Evolutionary conservation across 1,140 invertebrate genomes (phyloP).

Genomic region (Apis cerana): DNA sequence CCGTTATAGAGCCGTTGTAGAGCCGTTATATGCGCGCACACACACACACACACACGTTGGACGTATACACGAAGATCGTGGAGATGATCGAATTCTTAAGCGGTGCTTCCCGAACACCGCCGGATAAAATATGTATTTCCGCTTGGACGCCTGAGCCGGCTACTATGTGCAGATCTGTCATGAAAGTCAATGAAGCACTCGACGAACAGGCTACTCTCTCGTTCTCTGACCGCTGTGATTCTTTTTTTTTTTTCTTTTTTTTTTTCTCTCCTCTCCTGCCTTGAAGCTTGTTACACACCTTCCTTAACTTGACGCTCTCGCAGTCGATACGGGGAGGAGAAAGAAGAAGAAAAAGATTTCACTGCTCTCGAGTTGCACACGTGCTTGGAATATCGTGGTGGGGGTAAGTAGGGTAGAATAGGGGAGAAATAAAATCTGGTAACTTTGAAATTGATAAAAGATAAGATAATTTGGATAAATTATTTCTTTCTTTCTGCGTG

Average conservation of each 20-base stretch:
- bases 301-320: background rate
- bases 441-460: too few species aligned
- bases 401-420: too few species aligned
- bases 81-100: conserved; percentile 33
- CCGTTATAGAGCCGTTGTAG: background rate
- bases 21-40: background rate
- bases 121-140: conserved; percentile 61
- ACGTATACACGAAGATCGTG: background rate
- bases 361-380: background rate
- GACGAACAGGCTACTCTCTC: conserved; percentile 16
- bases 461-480: too few species aligned
- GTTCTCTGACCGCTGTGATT: background rate
- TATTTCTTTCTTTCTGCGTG: too few species aligned
- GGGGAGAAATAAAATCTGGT: too few species aligned
- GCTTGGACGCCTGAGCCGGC: conserved; percentile 9
- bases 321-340: background rate
- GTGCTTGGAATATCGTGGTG: background rate
- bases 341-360: background rate
- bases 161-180: conserved; percentile 54
- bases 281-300: background rate
- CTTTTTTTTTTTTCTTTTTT: background rate
- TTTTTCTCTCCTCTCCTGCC: background rate
- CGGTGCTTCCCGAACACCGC: conserved; percentile 24
- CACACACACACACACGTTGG: background rate
- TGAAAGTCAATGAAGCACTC: conserved; percentile 63